A percentile compares a stretch with the other conserved stretches of the same genome.
phyloP scores from a whole-genome alignment of 2,113 vertebrate species.

The Cheilinus undulatus region DNA sequence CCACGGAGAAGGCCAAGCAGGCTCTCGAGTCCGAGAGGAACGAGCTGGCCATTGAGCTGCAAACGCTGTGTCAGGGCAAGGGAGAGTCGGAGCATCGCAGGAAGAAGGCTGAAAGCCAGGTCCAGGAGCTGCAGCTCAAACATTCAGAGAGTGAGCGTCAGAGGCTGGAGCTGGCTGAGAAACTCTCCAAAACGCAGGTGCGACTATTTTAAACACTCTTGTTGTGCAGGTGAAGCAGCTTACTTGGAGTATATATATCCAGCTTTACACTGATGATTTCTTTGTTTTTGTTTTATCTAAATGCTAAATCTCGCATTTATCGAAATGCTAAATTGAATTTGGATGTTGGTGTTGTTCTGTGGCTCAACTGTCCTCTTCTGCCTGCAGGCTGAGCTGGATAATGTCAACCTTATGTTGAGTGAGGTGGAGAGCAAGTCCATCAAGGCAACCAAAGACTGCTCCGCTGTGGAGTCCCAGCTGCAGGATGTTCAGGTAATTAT shows the following conservation, averaged over 20 bases:
- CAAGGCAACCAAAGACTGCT: slow-evolving; percentile 94
- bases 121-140: slow-evolving; percentile 95
- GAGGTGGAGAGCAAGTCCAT: slow-evolving; percentile 94
- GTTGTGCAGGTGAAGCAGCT: no score
- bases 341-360: background rate
- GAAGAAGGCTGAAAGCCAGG: slow-evolving; percentile 91
- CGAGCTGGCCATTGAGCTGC: slow-evolving; percentile 93
- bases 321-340: no score
- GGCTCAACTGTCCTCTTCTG: background rate
- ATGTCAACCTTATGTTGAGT: slow-evolving; percentile 85
- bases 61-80: slow-evolving; percentile 92
- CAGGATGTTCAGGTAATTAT: slow-evolving; percentile 92
- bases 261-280: no score
- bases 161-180: slow-evolving; percentile 88
- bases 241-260: no score
- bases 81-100: slow-evolving; percentile 94
- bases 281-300: no score
- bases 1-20: slow-evolving; percentile 96
- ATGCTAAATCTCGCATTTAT: no score
- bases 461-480: slow-evolving; percentile 93
- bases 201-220: background rate
- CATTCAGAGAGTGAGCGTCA: slow-evolving; percentile 90
- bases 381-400: slow-evolving; percentile 91
- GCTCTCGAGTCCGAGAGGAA: slow-evolving; percentile 92
- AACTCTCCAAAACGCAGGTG: slow-evolving; percentile 91